phyloP scores from a whole-genome alignment of 2,113 vertebrate species.

The Aegotheles bennettii region DNA sequence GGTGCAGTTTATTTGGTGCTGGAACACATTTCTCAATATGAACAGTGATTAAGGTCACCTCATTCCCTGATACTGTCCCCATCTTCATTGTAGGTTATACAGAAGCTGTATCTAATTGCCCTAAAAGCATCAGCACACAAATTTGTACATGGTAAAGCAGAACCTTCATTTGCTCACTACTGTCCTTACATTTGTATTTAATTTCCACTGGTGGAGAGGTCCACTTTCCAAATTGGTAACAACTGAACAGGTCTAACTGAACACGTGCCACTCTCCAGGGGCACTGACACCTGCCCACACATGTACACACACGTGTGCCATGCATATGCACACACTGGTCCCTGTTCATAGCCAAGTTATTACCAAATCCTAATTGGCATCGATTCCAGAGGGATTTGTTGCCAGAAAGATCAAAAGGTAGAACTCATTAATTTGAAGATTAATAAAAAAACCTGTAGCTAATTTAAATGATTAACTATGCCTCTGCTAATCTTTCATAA shows the following conservation, averaged over 20 bases:
- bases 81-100: background rate
- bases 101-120: background rate
- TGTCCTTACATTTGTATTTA: background rate
- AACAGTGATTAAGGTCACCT: background rate
- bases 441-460: slow-evolving; percentile 25
- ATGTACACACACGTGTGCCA: background rate
- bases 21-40: background rate
- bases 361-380: background rate
- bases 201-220: background rate
- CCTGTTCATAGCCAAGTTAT: background rate
- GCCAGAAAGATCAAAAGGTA: slow-evolving; percentile 42
- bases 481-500: slow-evolving; percentile 31
- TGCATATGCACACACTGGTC: background rate
- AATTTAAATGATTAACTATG: slow-evolving; percentile 39
- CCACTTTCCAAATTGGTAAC: background rate
- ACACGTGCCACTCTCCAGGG: background rate
- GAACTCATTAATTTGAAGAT: slow-evolving; percentile 24
- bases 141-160: background rate
- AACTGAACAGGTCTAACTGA: background rate
- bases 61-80: background rate
- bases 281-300: background rate
- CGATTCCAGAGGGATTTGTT: background rate
- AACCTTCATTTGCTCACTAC: background rate
- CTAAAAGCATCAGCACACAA: background rate
- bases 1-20: background rate